phyloP scores from a whole-genome alignment of 1,140 invertebrate species.

The Procambarus clarkii region DNA sequence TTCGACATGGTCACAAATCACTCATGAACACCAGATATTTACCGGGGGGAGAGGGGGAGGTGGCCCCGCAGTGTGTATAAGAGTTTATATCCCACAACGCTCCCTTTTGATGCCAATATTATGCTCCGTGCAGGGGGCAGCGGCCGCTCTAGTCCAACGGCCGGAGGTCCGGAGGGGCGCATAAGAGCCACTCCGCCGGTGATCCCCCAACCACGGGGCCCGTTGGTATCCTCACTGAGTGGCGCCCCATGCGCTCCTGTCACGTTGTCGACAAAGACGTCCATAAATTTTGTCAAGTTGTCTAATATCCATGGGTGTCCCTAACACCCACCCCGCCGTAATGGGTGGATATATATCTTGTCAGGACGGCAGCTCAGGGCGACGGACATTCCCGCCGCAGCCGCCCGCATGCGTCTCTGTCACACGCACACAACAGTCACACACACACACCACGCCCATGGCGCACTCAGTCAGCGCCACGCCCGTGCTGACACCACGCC shows the following conservation, averaged over 20 bases:
- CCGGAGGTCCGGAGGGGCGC: constrained; percentile 20
- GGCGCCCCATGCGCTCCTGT: constrained; percentile 67
- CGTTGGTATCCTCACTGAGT: constrained; percentile 66
- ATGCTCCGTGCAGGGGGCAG: constrained; percentile 52
- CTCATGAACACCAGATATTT: constrained; percentile 72
- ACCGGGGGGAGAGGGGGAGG: constrained; percentile 14
- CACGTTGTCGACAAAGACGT: constrained; percentile 72
- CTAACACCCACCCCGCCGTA: constrained; percentile 71
- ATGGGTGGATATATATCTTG: constrained; percentile 72
- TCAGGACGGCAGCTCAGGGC: constrained; percentile 64
- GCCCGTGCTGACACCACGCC: constrained; percentile 7
- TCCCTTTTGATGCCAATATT: constrained; percentile 42
- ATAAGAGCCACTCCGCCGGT: constrained; percentile 52
- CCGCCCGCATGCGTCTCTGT: constrained; percentile 68
- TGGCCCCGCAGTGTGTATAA: constrained; percentile 65
- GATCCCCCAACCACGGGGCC: constrained; percentile 47
- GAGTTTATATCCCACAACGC: constrained; percentile 31
- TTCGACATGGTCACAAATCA: constrained; percentile 72
- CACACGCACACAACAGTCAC: constrained; percentile 66
- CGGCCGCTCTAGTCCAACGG: neutral
- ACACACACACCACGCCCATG: constrained; percentile 39
- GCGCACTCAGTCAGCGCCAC: constrained; percentile 5
- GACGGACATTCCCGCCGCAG: constrained; percentile 66
- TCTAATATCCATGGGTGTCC: constrained; percentile 72
- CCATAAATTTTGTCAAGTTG: constrained; percentile 73